Base-by-base conservation (phyloP, 2,888 invertebrate species). In the Polymixis lichenea region DNA sequence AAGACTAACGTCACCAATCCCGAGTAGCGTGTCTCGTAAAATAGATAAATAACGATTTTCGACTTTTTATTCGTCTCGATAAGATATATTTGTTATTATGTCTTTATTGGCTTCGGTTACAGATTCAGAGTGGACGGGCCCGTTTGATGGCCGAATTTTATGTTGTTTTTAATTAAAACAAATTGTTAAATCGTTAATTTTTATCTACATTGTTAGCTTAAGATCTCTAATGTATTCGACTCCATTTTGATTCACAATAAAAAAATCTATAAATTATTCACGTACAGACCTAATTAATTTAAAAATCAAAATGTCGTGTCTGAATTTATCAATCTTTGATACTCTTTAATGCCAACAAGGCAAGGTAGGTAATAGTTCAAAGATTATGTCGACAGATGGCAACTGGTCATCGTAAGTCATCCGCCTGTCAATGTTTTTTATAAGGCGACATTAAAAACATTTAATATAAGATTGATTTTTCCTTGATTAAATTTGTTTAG, bases 1-100 rank as follows among this genome's bases (percentile, higher is more conserved):
- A 91, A 88, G 91, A 87, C 85, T 89, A 87, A 89, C 91, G 91
- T 93, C 94, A 93, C 96, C 96, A 95, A 95, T 95, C 92, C 93
- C 86, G 85, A 88, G 86, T 89, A 91, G 89, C 91, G 89, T 90
- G 88, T 75, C 78, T 93, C 94, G 92, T 95, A 95, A 95, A 95
- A 87, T 93, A 92, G 93, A 93, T 94, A 94, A 95, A 94, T 95
- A 93, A 93, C 89, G 92, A 90, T 88, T 87, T 87, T 86, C 15
- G 66, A 83, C 76, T 81, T 86, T 88, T 89, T 87, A 80, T 89
- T 87, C 81, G 72, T 70, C 66, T 32, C 13, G 83, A 85, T 84
- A 87, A 88, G 87, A 88, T 87, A 86, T 73, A 80, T 78, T 66
- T 86, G 76, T 77, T 77, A 85, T 79, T 79, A 82, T 85, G 88